Conservation (phyloP, 2,888 invertebrate genomes). For the Eubasilissa splendida region DNA sequence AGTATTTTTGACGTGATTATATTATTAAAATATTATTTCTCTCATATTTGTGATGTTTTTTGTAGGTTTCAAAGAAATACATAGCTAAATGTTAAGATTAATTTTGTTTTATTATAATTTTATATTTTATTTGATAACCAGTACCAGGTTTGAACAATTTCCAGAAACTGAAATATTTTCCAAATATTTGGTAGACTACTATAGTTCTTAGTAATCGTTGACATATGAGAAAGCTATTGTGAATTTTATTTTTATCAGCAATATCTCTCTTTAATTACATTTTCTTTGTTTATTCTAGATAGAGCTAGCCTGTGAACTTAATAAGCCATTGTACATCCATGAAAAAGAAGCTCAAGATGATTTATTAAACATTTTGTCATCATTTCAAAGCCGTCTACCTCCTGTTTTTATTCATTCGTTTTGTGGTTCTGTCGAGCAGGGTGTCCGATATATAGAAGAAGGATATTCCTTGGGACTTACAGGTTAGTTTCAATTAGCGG, state of each 20-base stretch:
- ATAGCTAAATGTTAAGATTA: too few species aligned
- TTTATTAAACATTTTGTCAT: slow-evolving; percentile 80
- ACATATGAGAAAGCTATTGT: neutral
- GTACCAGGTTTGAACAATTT: too few species aligned
- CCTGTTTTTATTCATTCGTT: slow-evolving; percentile 92
- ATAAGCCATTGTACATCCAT: slow-evolving; percentile 91
- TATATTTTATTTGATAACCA: too few species aligned
- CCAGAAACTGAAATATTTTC: neutral
- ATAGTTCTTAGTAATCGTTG: neutral
- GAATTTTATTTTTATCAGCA: neutral
- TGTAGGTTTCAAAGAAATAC: too few species aligned
- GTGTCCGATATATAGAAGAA: slow-evolving; percentile 84
- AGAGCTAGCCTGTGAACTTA: slow-evolving; percentile 87
- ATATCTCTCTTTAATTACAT: slow-evolving; percentile 25
- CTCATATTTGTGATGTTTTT: too few species aligned
- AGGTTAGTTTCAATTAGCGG: slow-evolving; percentile 67
- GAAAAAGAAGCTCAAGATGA: slow-evolving; percentile 94
- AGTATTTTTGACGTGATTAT: too few species aligned
- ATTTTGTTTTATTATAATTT: too few species aligned
- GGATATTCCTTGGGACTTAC: slow-evolving; percentile 91
- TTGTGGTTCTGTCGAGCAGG: slow-evolving; percentile 90
- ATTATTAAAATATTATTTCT: too few species aligned
- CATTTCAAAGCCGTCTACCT: slow-evolving; percentile 74
- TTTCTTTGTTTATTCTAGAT: slow-evolving; percentile 70
- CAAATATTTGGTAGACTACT: slow-evolving; percentile 16